A percentile compares a stretch with the other conserved stretches of the same genome.
Conservation (phyloP, 1,140 invertebrate genomes). For the Drosophila miranda region DNA sequence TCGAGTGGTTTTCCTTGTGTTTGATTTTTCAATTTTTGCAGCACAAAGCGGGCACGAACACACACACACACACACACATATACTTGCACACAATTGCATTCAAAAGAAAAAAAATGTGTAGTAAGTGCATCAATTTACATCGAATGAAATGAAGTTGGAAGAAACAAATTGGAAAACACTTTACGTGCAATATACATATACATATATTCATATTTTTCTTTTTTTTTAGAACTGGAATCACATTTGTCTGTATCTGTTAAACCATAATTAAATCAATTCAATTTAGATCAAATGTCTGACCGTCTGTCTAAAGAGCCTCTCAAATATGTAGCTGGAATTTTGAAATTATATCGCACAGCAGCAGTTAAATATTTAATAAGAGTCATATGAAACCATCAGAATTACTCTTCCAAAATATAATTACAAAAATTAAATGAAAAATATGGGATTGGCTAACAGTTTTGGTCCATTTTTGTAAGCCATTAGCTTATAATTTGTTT, state of each 20-base stretch:
- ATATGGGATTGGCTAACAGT: background rate
- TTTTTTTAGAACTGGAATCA: too few species aligned
- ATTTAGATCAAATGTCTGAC: conserved; percentile 21
- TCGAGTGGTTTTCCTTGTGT: conserved; percentile 78
- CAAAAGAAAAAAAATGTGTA: background rate
- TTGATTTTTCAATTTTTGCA: conserved; percentile 75
- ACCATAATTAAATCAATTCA: conserved; percentile 7
- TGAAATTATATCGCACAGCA: conserved; percentile 20
- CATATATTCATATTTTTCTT: too few species aligned
- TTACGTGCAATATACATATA: too few species aligned
- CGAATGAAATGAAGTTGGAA: too few species aligned
- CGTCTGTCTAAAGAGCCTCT: background rate
- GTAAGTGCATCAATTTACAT: background rate
- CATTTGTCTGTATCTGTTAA: conserved; percentile 1
- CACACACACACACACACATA: conserved; percentile 2
- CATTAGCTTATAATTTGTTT: conserved; percentile 20
- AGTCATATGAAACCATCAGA: conserved; percentile 17
- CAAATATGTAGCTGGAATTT: conserved; percentile 5
- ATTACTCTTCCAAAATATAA: conserved; percentile 16
- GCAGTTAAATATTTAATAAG: conserved; percentile 33
- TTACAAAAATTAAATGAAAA: conserved; percentile 31
- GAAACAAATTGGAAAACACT: too few species aligned
- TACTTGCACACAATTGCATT: conserved; percentile 11
- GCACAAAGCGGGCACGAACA: conserved; percentile 49
- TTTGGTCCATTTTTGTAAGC: too few species aligned